Evolutionary conservation across 2,113 vertebrate species (phyloP), one percentile per base, ranked within the genome.

Genomic region (Sinocyclocheilus anophthalmus): DNA sequence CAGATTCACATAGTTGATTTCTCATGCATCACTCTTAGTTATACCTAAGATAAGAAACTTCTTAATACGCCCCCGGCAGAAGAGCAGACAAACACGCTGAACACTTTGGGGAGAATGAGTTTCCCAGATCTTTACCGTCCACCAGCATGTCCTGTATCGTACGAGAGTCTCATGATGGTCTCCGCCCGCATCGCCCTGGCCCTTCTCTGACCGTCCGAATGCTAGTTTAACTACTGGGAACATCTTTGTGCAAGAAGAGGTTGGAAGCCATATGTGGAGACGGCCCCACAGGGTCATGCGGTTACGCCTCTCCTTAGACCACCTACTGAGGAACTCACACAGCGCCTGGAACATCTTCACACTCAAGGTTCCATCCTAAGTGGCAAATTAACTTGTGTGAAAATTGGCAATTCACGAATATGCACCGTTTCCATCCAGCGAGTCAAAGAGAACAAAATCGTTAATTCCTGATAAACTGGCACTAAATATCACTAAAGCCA

Each of bases 241-340:
- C 90, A 8, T 96, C 95, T 83, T 95, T 96, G 88, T 96, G 96
- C 90, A 97, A 94, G 91, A 98, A 97, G 77, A 98, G 96, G 92
- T 97, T 97, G 1, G 97, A 97, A 33, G 96, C 96, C 94, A 97
- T 97, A 98, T 97, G 7, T 97, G 77, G 97, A 96, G 33, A 98
- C 96, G 0, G 96, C 97, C 97, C 97, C 97, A 97, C 84, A 98
- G 94, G 85, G 95, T 97, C 97, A 98, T 98, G 87, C 96, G 96
- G 95, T 97, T 98, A 89, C 90, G 93, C 72, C 92, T 95, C 91
- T 98, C 97, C 88, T 91, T 61, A 94, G 93, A 96, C 95, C 90
- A 98, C 96, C 90, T 96, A 85, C 92, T 94, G 84, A 98, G 96
- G 88, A 98, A 97, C 89, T 97, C 96, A n/a, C 20, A 98, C 7